Evolutionary conservation across 2,797 vertebrate species (phyloP), one percentile per base, ranked within the genome.

Genomic region (Micropoecilia bifurca): DNA sequence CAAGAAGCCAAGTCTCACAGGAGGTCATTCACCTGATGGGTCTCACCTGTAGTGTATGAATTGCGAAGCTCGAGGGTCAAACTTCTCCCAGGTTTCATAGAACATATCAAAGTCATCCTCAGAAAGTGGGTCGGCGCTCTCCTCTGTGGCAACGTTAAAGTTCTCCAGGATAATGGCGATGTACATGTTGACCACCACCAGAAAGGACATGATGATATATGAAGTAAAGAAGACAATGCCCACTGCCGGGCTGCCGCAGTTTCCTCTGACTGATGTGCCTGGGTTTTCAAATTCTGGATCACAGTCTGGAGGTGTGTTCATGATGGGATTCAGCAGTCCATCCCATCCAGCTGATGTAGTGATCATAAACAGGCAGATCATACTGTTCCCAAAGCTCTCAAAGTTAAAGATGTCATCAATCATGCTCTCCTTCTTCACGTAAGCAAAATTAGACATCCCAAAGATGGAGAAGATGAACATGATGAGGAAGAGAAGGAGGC

Each of bases 401-500:
- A 99, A 99, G 89, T 99, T 99, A 89, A 98, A 98, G 83, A 99
- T 97, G 90, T 99, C 98, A 0, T 99, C 96, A 0, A 99, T 97
- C 74, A 97, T 97, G 0, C 76, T 94, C 73, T 96, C 97, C 77
- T 97, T 98, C 91, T 97, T 98, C 45, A 99, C 98, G 0, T 99
- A 99, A 43, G 96, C 98, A 0, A 99, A 99, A 93, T 99, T 99
- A 33, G 97, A 98, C 98, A 99, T 99, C 55, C 98, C 98, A 0
- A 99, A 99, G 90, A 99, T 98, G 72, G 98, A 98, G 92, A 97
- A 99, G 80, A 99, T 98, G 79, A 99, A 99, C 97, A 99, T 99
- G 85, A 99, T 97, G 0, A 99, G 95, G 93, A 99, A 99, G 53
- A 99, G 97, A 2, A 99, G 96, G 2, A 99, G 97, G 66, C 98